Percentiles rank a stretch among this genome's conserved stretches.
These are phyloP conservation scores for Drosophila leontia DNA, from an alignment of 1,140 invertebrate species.

Conservation along the genomic window DNA sequence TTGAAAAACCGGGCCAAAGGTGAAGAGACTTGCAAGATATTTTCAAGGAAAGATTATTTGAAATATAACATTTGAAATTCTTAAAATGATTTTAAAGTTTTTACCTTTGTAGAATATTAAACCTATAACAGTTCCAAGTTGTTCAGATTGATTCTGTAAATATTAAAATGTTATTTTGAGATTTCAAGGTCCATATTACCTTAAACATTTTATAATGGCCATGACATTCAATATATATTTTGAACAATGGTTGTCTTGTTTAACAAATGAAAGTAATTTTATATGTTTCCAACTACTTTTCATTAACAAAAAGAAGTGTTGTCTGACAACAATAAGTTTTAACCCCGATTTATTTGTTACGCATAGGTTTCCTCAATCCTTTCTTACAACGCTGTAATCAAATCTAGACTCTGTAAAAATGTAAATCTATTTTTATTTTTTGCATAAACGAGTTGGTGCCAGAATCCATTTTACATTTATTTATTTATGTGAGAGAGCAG, in stretches of 20 bases:
- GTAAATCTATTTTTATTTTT: slow-evolving; percentile 6
- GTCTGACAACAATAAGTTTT: neutral
- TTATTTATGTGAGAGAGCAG: slow-evolving; percentile 19
- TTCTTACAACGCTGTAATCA: slow-evolving; percentile 6
- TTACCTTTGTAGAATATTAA: neutral
- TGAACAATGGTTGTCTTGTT: neutral
- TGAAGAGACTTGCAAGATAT: slow-evolving; percentile 24
- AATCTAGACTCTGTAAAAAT: slow-evolving; percentile 23
- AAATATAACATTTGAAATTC: slow-evolving; percentile 4
- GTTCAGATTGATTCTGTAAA: neutral
- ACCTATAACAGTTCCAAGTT: neutral
- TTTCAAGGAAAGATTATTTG: neutral
- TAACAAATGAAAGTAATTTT: neutral
- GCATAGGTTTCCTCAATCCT: neutral
- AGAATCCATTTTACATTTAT: slow-evolving; percentile 33
- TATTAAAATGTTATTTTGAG: neutral
- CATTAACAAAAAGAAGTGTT: neutral
- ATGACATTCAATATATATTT: neutral
- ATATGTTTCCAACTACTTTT: neutral
- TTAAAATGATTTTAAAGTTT: neutral
- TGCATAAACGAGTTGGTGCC: slow-evolving; percentile 24
- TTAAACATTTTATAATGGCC: neutral
- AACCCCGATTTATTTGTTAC: neutral
- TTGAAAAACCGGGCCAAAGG: slow-evolving; percentile 27
- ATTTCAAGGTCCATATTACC: neutral